phyloP scores from a whole-genome alignment of 1,140 invertebrate genomes.

The Seison nebaliae region DNA sequence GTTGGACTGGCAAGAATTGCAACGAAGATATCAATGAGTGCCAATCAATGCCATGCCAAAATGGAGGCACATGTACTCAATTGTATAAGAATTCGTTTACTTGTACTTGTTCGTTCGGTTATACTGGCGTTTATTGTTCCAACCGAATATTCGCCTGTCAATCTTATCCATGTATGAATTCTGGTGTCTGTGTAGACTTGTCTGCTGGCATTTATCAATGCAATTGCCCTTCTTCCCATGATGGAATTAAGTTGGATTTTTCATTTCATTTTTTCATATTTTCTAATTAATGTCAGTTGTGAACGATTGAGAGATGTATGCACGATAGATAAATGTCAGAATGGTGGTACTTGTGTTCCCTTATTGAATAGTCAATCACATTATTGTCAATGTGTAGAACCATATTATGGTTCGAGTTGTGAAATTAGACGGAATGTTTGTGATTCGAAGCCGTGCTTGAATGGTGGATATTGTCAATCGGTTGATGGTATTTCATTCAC shows the following conservation, averaged over 20 bases:
- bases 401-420: background rate
- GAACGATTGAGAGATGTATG: conserved; percentile 6
- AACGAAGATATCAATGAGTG: conserved; percentile 2
- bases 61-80: conserved; percentile 9
- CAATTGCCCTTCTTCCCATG: conserved; percentile 16
- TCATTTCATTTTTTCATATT: no score
- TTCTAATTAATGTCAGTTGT: no score
- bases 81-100: conserved; percentile 4
- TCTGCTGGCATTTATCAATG: conserved; percentile 16
- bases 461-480: conserved; percentile 39
- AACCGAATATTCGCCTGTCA: background rate
- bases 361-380: conserved; percentile 9
- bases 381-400: background rate
- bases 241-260: conserved; percentile 9
- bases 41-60: conserved; percentile 1
- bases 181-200: background rate
- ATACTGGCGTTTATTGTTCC: conserved; percentile 13
- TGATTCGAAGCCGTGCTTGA: background rate
- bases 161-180: background rate
- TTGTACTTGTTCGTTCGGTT: conserved; percentile 25
- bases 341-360: conserved; percentile 4
- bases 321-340: conserved; percentile 7
- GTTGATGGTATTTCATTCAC: conserved; percentile 26
- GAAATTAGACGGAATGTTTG: background rate
- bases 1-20: conserved; percentile 48